phyloP scores from a whole-genome alignment of 2,888 invertebrate genomes.

The Sipha maydis region DNA sequence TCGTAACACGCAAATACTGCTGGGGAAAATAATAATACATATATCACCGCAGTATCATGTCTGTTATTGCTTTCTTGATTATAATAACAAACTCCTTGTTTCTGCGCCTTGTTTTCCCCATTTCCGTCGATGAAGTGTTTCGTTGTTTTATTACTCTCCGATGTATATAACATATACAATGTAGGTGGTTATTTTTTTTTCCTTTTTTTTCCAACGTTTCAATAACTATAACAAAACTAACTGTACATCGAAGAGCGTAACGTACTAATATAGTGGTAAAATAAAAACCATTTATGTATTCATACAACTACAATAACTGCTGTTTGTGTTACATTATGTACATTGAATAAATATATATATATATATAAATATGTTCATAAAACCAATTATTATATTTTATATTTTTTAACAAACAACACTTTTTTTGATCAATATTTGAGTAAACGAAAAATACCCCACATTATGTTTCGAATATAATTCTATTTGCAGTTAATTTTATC shows the following conservation, averaged over 20 bases:
- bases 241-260: neutral
- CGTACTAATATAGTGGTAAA: neutral
- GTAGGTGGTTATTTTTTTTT: neutral
- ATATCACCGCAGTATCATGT: neutral
- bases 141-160: neutral
- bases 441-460: too few relatives aligned
- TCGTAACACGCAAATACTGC: neutral
- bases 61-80: neutral
- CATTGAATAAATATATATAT: too few relatives aligned
- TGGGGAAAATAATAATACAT: neutral
- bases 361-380: too few relatives aligned
- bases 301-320: neutral
- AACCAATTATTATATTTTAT: too few relatives aligned
- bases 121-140: neutral
- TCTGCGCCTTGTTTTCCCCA: neutral
- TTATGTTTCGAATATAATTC: too few relatives aligned
- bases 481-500: too few relatives aligned
- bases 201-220: neutral
- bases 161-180: too few relatives aligned
- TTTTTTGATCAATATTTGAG: too few relatives aligned
- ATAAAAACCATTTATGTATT: neutral
- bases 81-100: neutral
- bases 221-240: neutral
- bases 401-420: too few relatives aligned
- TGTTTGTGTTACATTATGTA: too few relatives aligned